Evolutionary conservation across 2,888 invertebrate genomes (phyloP).

Genomic region (Ichneumoninae sp.): DNA sequence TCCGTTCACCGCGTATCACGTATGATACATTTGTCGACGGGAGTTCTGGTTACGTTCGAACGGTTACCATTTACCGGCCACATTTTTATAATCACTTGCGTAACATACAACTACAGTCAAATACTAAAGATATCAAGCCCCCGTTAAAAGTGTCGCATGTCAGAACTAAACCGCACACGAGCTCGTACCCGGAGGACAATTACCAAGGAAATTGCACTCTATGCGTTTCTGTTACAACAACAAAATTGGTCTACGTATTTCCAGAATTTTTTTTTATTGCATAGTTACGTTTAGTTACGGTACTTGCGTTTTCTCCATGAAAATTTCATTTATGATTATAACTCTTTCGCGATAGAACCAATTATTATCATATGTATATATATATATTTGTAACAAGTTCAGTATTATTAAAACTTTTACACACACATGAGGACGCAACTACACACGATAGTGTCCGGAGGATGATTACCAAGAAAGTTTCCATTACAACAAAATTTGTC

Average conservation of each 20-base stretch:
- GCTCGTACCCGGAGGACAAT: background rate
- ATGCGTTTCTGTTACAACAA: background rate
- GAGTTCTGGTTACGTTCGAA: conserved; percentile 51
- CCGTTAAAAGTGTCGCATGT: conserved; percentile 5
- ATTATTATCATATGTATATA: too few relatives aligned
- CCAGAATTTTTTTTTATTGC: background rate
- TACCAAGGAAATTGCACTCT: conserved; percentile 22
- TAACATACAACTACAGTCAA: background rate
- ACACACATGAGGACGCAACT: background rate
- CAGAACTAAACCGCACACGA: background rate
- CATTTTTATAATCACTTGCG: conserved; percentile 30
- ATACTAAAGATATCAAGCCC: conserved; percentile 9
- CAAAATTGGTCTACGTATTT: background rate
- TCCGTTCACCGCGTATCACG: conserved; percentile 57
- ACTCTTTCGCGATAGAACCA: too few relatives aligned
- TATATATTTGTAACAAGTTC: too few relatives aligned
- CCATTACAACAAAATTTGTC: background rate
- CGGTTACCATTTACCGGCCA: conserved; percentile 57
- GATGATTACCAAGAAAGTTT: background rate
- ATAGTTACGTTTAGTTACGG: background rate
- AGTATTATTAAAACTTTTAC: too few relatives aligned
- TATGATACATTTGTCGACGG: conserved; percentile 34
- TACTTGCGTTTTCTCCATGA: background rate
- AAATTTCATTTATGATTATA: background rate
- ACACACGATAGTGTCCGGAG: background rate